Conservation (phyloP, 1,140 invertebrate species). For the Cepaea nemoralis region DNA sequence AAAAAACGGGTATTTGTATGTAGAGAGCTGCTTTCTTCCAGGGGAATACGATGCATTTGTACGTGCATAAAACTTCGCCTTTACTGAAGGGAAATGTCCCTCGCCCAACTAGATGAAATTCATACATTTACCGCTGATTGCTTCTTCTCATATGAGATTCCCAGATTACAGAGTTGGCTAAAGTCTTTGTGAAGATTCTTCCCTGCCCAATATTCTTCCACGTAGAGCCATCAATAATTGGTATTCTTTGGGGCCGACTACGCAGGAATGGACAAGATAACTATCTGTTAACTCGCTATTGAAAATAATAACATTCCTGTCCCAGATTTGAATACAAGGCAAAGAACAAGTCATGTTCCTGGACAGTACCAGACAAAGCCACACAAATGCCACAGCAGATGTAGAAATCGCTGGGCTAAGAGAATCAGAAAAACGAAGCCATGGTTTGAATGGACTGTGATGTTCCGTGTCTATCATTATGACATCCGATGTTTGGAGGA, state of each 20-base stretch:
- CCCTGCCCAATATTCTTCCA: neutral
- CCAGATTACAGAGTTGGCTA: neutral
- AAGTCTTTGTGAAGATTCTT: neutral
- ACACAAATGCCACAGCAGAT: neutral
- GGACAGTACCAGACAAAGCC: neutral
- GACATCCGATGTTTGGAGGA: neutral
- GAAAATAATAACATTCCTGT: neutral
- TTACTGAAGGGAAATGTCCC: neutral
- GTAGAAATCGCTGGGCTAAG: neutral
- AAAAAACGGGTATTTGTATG: too few species aligned
- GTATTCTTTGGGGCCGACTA: neutral
- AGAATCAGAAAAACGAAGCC: neutral
- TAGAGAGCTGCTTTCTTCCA: too few species aligned
- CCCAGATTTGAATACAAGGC: neutral
- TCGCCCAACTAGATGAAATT: neutral
- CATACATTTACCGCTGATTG: conserved; percentile 2
- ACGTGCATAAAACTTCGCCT: too few species aligned
- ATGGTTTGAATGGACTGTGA: neutral
- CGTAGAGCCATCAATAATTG: neutral
- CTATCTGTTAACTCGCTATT: neutral
- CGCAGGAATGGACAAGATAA: neutral
- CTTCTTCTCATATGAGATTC: conserved; percentile 1
- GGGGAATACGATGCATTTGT: too few species aligned
- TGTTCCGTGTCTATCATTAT: neutral
- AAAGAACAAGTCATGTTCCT: neutral